Evolutionary conservation across 2,888 invertebrate genomes (phyloP).

Genomic region (Eutolmus rufibarbis): DNA sequence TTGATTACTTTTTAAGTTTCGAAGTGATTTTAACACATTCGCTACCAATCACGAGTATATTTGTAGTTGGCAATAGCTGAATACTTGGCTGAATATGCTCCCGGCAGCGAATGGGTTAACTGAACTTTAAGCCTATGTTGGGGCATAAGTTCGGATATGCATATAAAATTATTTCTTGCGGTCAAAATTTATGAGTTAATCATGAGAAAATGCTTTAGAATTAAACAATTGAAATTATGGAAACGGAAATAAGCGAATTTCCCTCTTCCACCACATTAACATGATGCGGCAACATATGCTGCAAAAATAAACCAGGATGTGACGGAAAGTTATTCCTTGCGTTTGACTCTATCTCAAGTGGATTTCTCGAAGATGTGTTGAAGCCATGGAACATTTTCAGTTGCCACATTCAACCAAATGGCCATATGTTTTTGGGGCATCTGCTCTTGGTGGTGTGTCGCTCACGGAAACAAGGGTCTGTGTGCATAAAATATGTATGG

Average conservation of each 20-base stretch:
- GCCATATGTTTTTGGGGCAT: conserved; percentile 25
- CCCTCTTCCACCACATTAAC: conserved; percentile 13
- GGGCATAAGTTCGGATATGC: too few relatives aligned
- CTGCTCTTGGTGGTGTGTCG: conserved; percentile 22
- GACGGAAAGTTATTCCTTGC: conserved; percentile 6
- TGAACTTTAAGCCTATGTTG: too few relatives aligned
- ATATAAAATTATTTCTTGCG: not conserved
- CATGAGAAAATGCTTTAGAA: not conserved
- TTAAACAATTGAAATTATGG: conserved; percentile 21
- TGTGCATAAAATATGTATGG: conserved; percentile 33
- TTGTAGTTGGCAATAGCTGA: too few relatives aligned
- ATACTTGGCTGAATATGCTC: too few relatives aligned
- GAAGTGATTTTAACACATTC: too few relatives aligned
- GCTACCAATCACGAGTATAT: too few relatives aligned
- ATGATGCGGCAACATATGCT: conserved; percentile 22
- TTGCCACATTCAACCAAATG: conserved; percentile 3
- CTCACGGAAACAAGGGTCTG: conserved; percentile 8
- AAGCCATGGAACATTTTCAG: conserved; percentile 6
- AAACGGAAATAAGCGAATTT: conserved; percentile 29
- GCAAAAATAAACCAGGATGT: conserved; percentile 36
- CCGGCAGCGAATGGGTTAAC: too few relatives aligned
- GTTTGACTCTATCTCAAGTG: conserved; percentile 1
- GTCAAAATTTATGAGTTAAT: not conserved
- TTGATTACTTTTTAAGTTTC: too few relatives aligned
- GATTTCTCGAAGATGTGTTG: not conserved